Base-by-base conservation (phyloP, 2,888 invertebrate genomes). In the Geophilus truncorum region DNA sequence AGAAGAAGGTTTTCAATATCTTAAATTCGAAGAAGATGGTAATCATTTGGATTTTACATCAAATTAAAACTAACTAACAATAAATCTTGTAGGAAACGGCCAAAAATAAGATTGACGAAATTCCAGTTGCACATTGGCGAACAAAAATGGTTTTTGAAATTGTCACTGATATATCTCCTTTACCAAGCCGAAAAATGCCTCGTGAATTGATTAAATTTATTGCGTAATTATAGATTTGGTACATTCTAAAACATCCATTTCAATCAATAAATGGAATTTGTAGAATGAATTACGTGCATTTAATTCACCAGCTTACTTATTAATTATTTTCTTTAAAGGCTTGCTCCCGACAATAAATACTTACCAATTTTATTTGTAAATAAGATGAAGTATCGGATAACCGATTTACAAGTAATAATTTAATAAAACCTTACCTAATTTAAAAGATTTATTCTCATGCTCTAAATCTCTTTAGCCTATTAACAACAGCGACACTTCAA, bases 71-170 rank as follows among this genome's bases (percentile, higher is more conserved):
- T 51, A 18, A 15, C 1, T n/a, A n/a, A n/a, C n/a, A n/a, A 1
- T 7, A n/a, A 21, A n/a, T 51, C 7, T 18, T 51, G 7, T 9
- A 51, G 51, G 21, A 0, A 1, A 1, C 18, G n/a, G 21, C n/a
- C 0, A 18, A 51, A 51, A 51, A 4, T n/a, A 25, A 28, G 70
- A 70, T 1, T 28, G 18, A n/a, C 1, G 70, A 70, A 25, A 89
- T 87, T 81, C 92, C 94, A 18, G 90, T 91, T 77, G 90, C 94
- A 0, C 96, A 96, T 86, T 90, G 96, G 82, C 91, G 91, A 83
- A 92, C 91, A 40, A 90, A 90, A 84, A 90, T 93, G 77, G 91
- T 92, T 80, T 88, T 96, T 80, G 91, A 92, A 18, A 90, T 96
- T 85, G 90, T 96, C 85, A 92, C 92, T 1, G 95, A 95, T 85